A percentile compares a stretch with the other conserved stretches of the same genome.
Conservation (phyloP, 2,113 vertebrate species). For the Pampusana beccarii region DNA sequence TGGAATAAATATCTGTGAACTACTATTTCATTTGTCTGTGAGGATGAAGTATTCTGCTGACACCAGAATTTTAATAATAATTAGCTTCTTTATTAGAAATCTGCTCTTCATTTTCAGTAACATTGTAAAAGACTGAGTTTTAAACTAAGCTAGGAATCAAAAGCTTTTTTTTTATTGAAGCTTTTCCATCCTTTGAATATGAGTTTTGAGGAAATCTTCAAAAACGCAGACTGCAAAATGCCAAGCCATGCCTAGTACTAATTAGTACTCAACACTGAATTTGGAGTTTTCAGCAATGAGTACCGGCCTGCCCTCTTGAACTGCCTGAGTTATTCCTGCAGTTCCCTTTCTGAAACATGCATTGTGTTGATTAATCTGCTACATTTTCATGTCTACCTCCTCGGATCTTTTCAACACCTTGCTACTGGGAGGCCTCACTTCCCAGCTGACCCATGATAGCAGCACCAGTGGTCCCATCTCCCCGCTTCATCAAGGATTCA, state of each 20-base stretch:
- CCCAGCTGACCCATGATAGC: neutral
- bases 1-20: slow-evolving; percentile 71
- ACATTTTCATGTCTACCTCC: slow-evolving; percentile 34
- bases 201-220: slow-evolving; percentile 74
- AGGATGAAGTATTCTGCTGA: slow-evolving; percentile 62
- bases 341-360: slow-evolving; percentile 38
- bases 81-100: slow-evolving; percentile 72
- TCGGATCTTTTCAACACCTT: neutral
- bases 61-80: slow-evolving; percentile 64
- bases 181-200: slow-evolving; percentile 49
- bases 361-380: slow-evolving; percentile 52
- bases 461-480: neutral
- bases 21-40: slow-evolving; percentile 67
- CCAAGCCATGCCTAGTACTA: slow-evolving; percentile 34
- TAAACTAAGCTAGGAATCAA: slow-evolving; percentile 68
- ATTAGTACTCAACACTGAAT: slow-evolving; percentile 61
- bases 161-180: slow-evolving; percentile 51
- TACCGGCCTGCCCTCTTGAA: slow-evolving; percentile 38
- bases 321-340: slow-evolving; percentile 23
- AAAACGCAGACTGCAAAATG: slow-evolving; percentile 61
- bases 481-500: neutral
- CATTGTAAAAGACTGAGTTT: slow-evolving; percentile 36
- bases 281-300: neutral
- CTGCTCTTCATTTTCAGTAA: slow-evolving; percentile 50
- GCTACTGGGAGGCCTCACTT: neutral